Conservation (phyloP, 2,888 invertebrate genomes). For the Cacoxenus indagator region DNA sequence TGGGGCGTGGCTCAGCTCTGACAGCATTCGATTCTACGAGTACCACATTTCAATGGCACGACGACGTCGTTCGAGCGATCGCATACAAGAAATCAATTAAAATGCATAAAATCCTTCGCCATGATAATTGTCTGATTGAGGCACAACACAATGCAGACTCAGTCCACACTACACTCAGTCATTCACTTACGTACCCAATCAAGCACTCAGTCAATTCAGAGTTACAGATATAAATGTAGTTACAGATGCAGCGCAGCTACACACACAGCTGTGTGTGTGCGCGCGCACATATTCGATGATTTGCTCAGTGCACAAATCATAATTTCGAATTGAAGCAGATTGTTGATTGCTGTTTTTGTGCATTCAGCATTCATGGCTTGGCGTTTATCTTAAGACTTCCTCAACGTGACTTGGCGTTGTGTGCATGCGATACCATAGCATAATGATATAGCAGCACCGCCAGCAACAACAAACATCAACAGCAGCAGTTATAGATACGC, state of each 20-base stretch:
- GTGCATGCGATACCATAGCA: neutral
- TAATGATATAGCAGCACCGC: slow-evolving; percentile 7
- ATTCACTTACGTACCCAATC: too few species aligned
- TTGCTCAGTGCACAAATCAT: slow-evolving; percentile 50
- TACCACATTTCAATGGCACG: neutral
- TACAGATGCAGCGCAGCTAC: neutral
- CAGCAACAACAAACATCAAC: neutral
- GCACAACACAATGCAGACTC: slow-evolving; percentile 11
- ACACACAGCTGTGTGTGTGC: too few species aligned
- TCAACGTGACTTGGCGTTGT: slow-evolving; percentile 28
- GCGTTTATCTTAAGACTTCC: slow-evolving; percentile 51
- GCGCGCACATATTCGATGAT: neutral
- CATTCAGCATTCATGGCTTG: slow-evolving; percentile 42
- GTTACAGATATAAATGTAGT: neutral
- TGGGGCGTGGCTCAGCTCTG: neutral
- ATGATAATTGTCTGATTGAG: slow-evolving; percentile 49
- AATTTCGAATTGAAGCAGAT: slow-evolving; percentile 32
- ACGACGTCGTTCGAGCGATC: too few species aligned
- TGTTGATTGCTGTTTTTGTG: slow-evolving; percentile 21
- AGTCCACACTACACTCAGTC: too few species aligned
- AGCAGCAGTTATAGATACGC: slow-evolving; percentile 22
- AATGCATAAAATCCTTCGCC: neutral
- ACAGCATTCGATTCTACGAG: neutral
- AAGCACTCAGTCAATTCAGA: neutral
- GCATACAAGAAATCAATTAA: slow-evolving; percentile 7